A percentile compares a stretch with the other conserved stretches of the same genome.
These are phyloP conservation scores for Automeris io DNA, from an alignment of 2,888 invertebrate genomes.

Conservation along the genomic window DNA sequence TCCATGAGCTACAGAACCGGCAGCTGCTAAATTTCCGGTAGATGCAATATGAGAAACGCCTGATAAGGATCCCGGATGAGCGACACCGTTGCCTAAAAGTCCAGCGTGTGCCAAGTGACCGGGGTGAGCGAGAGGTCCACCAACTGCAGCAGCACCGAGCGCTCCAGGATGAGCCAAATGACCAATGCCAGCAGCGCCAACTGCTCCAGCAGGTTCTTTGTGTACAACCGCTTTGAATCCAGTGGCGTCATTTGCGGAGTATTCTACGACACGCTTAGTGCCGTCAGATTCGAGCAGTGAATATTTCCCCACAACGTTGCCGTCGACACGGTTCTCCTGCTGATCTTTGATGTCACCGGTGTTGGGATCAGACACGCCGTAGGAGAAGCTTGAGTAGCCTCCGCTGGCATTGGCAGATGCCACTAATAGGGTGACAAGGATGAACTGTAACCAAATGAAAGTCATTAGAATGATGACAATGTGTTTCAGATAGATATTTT, in stretches of 20 bases:
- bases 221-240: constrained; percentile 53
- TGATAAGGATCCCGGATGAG: neutral
- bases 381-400: constrained; percentile 50
- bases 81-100: neutral
- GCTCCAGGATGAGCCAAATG: no score
- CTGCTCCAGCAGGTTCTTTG: constrained; percentile 39
- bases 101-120: constrained; percentile 16
- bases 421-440: constrained; percentile 39
- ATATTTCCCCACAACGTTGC: constrained; percentile 73
- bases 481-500: no score
- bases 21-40: neutral
- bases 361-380: constrained; percentile 52
- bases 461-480: no score
- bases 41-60: neutral
- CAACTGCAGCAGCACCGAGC: no score
- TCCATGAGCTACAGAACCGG: constrained; percentile 11
- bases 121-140: constrained; percentile 11
- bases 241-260: constrained; percentile 48
- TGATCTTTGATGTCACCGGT: constrained; percentile 62
- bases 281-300: constrained; percentile 76
- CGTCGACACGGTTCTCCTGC: constrained; percentile 77
- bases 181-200: constrained; percentile 21
- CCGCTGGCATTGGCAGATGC: constrained; percentile 36
- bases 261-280: constrained; percentile 76
- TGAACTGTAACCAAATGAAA: constrained; percentile 45